A percentile compares a stretch with the other conserved stretches of the same genome.
Evolutionary conservation across 2,113 vertebrate species (phyloP).

Genomic region (Spea bombifrons): DNA sequence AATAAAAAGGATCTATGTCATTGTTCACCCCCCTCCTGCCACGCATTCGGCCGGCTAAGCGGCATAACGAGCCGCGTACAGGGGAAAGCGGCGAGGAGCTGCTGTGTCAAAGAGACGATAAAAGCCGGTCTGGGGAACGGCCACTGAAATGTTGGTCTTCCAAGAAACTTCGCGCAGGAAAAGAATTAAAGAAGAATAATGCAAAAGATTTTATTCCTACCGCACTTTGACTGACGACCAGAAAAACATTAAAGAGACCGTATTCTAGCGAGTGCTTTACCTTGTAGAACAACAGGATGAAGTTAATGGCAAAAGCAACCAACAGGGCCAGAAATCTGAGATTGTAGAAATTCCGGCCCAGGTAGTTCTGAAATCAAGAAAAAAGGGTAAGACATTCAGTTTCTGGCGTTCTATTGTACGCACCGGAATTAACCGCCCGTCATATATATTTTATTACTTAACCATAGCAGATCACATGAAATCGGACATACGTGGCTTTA

Average conservation of each 20-base stretch:
- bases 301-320: slow-evolving; percentile 97
- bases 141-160: slow-evolving; percentile 23
- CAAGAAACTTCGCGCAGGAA: slow-evolving; percentile 33
- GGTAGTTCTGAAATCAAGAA: slow-evolving; percentile 79
- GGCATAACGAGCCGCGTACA: slow-evolving; percentile 28
- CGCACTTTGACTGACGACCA: slow-evolving; percentile 17
- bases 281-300: slow-evolving; percentile 98
- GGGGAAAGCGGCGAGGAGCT: slow-evolving; percentile 19
- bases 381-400: background rate
- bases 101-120: background rate
- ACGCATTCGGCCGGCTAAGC: slow-evolving; percentile 12
- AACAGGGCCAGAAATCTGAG: slow-evolving; percentile 93
- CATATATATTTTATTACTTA: no score
- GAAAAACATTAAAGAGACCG: background rate
- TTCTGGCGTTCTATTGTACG: no score
- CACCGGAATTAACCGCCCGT: no score
- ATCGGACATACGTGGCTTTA: no score
- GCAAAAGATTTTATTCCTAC: slow-evolving; percentile 27
- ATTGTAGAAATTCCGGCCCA: slow-evolving; percentile 98
- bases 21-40: slow-evolving; percentile 23
- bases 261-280: slow-evolving; percentile 62
- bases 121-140: slow-evolving; percentile 33
- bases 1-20: background rate
- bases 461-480: no score
- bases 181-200: no score